Base-by-base conservation (phyloP, 2,888 invertebrate species). In the Ctena decussata region DNA sequence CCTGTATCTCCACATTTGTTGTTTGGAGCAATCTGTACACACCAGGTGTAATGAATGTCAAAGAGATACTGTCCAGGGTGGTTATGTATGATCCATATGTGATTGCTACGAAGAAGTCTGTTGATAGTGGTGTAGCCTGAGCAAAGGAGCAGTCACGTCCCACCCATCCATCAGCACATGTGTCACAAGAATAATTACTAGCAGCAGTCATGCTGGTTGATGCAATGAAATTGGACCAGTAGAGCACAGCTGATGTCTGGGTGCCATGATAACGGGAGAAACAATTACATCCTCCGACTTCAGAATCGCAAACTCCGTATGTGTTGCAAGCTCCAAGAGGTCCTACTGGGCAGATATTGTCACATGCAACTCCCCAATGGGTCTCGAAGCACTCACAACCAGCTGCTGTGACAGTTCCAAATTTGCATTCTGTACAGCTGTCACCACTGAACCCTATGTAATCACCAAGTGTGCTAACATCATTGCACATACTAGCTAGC, bases 141-240 rank as follows among this genome's bases (percentile, higher is more conserved):
- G 90, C 90, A 75, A 92, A 82, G 72, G 84, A 80, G 74, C 93
- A 93, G 74, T 93, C 89, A 12, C 72, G 72, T 11, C 93, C 92
- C 21, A 77, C 39, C 93, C 92, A 92, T n/a, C 87, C 86, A 30
- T 71, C 79, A 21, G 93, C 90, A 77, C 93, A 93, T 1, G 41
- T 69, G 2, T 85, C 73, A 84, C 93, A 92, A 0, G 91, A 69
- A 70, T 91, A 90, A 24, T 89, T 80, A n/a, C 80, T 44, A 6
- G 75, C 39, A 27, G 74, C 70, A n/a, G 21, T 57, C 37, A 76
- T 53, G 37, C 12, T 75, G 1, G 71, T 60, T 18, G 60, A 65
- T 35, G 57, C 24, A n/a, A 72, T 12, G 44, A 82, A 81, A 0
- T 80, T 80, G 0, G 70, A 80, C 93, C 91, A 91, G 88, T 90